Evolutionary conservation across 2,113 vertebrate species (phyloP).

Genomic region (Pteruthius melanotis): DNA sequence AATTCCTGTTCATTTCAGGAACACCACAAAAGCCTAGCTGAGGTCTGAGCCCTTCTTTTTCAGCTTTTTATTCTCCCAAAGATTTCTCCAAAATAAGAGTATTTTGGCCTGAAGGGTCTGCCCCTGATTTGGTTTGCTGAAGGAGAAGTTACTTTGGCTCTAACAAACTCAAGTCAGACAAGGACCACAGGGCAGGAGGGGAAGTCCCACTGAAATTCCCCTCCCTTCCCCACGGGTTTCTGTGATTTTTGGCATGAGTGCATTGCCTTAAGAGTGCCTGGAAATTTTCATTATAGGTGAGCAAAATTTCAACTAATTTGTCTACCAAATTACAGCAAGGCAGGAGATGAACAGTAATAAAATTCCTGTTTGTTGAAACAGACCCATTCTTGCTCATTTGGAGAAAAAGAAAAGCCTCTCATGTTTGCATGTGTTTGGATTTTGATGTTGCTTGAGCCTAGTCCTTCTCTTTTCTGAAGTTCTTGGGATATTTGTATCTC

Average conservation of each 20-base stretch:
- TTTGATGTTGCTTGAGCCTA: neutral
- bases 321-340: slow-evolving; percentile 17
- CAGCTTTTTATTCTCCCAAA: neutral
- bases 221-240: slow-evolving; percentile 53
- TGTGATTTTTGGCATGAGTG: slow-evolving; percentile 56
- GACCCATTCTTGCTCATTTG: slow-evolving; percentile 33
- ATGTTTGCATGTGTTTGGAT: slow-evolving; percentile 32
- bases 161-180: neutral
- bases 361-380: slow-evolving; percentile 21
- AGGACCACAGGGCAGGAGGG: slow-evolving; percentile 23
- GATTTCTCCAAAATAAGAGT: neutral
- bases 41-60: neutral
- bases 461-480: neutral
- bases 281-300: slow-evolving; percentile 67
- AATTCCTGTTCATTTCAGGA: neutral
- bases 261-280: slow-evolving; percentile 47
- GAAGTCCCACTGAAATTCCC: slow-evolving; percentile 67
- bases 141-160: neutral
- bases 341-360: slow-evolving; percentile 24
- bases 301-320: slow-evolving; percentile 54
- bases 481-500: neutral
- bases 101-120: neutral
- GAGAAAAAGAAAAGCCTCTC: slow-evolving; percentile 22
- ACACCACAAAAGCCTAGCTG: neutral
- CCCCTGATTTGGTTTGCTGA: neutral